phyloP scores from a whole-genome alignment of 2,797 vertebrate genomes.

The Hypotaenidia philippensis region DNA sequence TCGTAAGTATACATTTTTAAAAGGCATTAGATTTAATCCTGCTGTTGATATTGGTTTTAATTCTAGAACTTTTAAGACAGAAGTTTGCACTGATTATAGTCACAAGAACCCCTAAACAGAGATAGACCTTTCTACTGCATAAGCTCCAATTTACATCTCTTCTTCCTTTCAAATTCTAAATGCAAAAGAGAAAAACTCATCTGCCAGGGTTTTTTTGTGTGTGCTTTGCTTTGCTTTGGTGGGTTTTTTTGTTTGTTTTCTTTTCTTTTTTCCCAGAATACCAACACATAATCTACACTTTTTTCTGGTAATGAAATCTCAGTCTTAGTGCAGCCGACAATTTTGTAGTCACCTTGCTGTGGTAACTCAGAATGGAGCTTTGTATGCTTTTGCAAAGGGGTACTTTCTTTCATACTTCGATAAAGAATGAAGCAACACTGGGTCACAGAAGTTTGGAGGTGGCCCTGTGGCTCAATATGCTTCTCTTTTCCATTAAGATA shows the following conservation, averaged over 20 bases:
- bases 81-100: neutral
- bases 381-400: neutral
- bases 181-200: neutral
- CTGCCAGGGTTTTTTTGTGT: neutral
- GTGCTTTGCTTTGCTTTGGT: neutral
- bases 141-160: neutral
- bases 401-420: neutral
- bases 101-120: neutral
- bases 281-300: neutral
- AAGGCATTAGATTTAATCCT: neutral
- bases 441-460: conserved; percentile 70
- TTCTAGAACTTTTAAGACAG: neutral
- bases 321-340: neutral
- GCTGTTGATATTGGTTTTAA: neutral
- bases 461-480: conserved; percentile 62
- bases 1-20: neutral
- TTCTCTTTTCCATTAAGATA: conserved; percentile 75
- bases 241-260: too few species aligned
- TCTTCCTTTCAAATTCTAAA: neutral
- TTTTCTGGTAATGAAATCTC: neutral
- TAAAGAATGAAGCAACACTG: conserved; percentile 24
- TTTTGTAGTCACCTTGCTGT: neutral
- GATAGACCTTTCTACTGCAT: neutral
- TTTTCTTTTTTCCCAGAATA: neutral
- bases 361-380: neutral